A percentile compares a stretch with the other conserved stretches of the same genome.
phyloP scores from a whole-genome alignment of 2,113 vertebrate genomes.

The Aspiorhynchus laticeps region DNA sequence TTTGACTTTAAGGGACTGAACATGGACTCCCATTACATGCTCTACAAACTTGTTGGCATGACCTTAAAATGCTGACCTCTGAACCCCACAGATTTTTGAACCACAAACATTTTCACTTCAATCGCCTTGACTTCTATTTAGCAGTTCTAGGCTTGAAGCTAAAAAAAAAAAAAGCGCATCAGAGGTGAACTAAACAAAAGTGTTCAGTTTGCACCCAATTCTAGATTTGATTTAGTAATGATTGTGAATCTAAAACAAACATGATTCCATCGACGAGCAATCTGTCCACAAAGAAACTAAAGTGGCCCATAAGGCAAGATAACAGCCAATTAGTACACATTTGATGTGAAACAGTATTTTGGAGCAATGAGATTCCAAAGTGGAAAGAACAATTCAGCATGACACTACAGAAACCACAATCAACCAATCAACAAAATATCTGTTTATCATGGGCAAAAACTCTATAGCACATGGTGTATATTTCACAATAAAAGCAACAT shows the following conservation, averaged over 20 bases:
- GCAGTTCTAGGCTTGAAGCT: background rate
- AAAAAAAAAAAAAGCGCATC: background rate
- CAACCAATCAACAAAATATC: background rate
- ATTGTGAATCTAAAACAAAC: background rate
- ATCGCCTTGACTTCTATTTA: background rate
- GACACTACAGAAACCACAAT: background rate
- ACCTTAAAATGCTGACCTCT: conserved; percentile 18
- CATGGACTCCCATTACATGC: conserved; percentile 18
- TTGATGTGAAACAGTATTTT: background rate
- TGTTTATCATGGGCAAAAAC: background rate
- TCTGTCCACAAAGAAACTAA: background rate
- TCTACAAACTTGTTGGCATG: conserved; percentile 29
- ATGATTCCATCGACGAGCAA: background rate
- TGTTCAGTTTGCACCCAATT: background rate
- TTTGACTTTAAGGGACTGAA: background rate
- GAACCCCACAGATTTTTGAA: background rate
- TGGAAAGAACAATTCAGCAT: background rate
- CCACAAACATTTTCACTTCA: background rate
- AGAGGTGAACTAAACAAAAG: background rate
- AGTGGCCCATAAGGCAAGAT: background rate
- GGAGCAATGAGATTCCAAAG: background rate
- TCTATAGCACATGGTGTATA: background rate
- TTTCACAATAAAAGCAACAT: background rate
- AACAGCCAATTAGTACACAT: background rate
- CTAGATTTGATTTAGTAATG: background rate